Evolutionary conservation across 2,113 vertebrate species (phyloP), one percentile per base, ranked within the genome.

Genomic region (Prionailurus viverrinus): DNA sequence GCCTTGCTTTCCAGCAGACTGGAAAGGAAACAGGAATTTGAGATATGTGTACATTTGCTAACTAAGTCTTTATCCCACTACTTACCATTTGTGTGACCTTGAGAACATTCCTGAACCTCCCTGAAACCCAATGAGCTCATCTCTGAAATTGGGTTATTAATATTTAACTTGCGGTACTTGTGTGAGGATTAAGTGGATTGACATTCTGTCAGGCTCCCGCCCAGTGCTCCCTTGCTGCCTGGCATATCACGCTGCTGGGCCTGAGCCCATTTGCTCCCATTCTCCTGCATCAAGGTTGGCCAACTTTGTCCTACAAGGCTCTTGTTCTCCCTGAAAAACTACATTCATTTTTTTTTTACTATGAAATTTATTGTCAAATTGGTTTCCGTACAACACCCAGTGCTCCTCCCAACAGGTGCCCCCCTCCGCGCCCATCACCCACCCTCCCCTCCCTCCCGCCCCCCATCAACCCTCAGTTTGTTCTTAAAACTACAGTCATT

Each of bases 131-230:
- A 66, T 85, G 76, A 93, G 27, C 2, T 33, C 65, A 39, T 89
- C 65, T 69, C 85, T 95, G 63, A 95, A 86, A 73, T 29, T 73
- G 90, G 61, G 58, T 71, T 91, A 61, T 94, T 97, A 94, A 87
- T 93, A 58, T 95, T 97, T 82, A 96, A 89, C 36, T 73, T 86
- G 45, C 5, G 81, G 79, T 14, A 16, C 58, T 81, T 45, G 4
- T 69, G 58, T 85, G 41, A 89, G 18, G 55, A 89, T 51, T 68
- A 45, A 36, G 25, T 51, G 41, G 36, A 58, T n/a, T 84, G 73
- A 89, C 66, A 76, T 61, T 78, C 86, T 85, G 69, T 68, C 48
- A n/a, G 16, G 7, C 31, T 66, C 13, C 27, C 5, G 2, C 4
- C 61, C 53, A 21, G 1, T 0, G 13, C 55, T 86, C 45, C 86